phyloP scores from a whole-genome alignment of 1,140 invertebrate genomes.

The Heterodera schachtii region DNA sequence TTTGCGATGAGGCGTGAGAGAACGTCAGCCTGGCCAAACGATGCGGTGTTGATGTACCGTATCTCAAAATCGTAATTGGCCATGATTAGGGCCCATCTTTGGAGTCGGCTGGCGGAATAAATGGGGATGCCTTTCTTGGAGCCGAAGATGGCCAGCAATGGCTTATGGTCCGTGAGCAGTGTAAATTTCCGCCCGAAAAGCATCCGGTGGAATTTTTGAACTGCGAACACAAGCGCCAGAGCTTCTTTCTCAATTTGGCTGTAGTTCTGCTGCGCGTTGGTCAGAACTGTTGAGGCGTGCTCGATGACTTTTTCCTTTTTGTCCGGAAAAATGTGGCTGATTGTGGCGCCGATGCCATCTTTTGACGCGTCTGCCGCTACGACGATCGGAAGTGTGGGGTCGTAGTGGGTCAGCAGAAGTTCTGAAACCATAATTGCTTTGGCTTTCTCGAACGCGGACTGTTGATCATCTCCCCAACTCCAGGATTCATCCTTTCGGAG shows the following conservation, averaged over 20 bases:
- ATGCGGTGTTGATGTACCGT: too few species aligned
- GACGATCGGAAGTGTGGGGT: conserved; percentile 48
- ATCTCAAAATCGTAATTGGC: too few species aligned
- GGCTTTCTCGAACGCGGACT: conserved; percentile 37
- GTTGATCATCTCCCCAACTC: conserved; percentile 39
- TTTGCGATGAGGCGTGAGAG: too few species aligned
- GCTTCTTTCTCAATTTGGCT: conserved; percentile 49
- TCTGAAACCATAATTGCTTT: conserved; percentile 50
- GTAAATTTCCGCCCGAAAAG: conserved; percentile 68
- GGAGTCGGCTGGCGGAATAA: not conserved
- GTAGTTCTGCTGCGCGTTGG: conserved; percentile 68
- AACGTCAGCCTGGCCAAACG: too few species aligned
- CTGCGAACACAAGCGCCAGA: not conserved
- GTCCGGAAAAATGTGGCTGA: conserved; percentile 28
- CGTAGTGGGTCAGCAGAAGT: conserved; percentile 45
- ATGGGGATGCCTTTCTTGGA: not conserved
- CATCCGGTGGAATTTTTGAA: conserved; percentile 68
- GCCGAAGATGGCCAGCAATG: not conserved
- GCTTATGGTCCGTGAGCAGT: conserved; percentile 68
- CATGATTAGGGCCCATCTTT: too few species aligned
- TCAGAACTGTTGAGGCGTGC: conserved; percentile 47
- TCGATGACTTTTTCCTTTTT: not conserved
- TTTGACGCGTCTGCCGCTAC: conserved; percentile 57
- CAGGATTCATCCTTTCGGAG: conserved; percentile 51
- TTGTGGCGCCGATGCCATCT: conserved; percentile 55